Percentiles rank a stretch among this genome's conserved stretches.
Evolutionary conservation across 2,797 vertebrate genomes (phyloP).

Genomic region (Molossus alvarezi): DNA sequence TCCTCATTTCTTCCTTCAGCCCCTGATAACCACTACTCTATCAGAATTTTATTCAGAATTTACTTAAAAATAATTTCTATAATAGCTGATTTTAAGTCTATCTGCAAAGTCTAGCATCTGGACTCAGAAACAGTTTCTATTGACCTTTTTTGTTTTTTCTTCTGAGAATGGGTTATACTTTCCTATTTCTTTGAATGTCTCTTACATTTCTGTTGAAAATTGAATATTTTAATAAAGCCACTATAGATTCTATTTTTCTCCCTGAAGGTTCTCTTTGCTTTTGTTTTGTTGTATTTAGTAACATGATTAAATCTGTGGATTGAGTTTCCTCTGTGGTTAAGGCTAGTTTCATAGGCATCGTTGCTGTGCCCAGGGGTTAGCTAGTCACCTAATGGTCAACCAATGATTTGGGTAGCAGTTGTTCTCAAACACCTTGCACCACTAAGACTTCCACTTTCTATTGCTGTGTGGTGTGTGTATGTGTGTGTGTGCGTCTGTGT

Average conservation of each 20-base stretch:
- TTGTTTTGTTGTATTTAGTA: neutral
- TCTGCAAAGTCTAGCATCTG: neutral
- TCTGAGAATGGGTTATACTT: neutral
- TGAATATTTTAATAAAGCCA: neutral
- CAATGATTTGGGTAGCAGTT: neutral
- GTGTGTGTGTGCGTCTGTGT: neutral
- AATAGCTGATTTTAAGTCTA: neutral
- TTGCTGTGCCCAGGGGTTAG: neutral
- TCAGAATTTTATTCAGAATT: slow-evolving; percentile 29
- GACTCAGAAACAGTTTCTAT: neutral
- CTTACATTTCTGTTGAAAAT: neutral
- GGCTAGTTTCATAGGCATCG: neutral
- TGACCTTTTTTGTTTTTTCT: neutral
- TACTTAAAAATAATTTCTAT: neutral
- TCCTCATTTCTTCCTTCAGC: neutral
- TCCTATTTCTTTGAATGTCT: slow-evolving; percentile 19
- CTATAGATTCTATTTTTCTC: neutral
- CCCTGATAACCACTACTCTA: neutral
- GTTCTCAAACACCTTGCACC: neutral
- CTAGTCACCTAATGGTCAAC: neutral
- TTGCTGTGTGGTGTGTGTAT: neutral
- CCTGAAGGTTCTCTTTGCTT: neutral
- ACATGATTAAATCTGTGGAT: neutral
- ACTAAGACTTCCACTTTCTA: neutral
- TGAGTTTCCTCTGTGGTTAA: neutral